These are phyloP conservation scores for Darevskia nairensis DNA, from an alignment of 2,797 vertebrate genomes.

Conservation along the genomic window DNA sequence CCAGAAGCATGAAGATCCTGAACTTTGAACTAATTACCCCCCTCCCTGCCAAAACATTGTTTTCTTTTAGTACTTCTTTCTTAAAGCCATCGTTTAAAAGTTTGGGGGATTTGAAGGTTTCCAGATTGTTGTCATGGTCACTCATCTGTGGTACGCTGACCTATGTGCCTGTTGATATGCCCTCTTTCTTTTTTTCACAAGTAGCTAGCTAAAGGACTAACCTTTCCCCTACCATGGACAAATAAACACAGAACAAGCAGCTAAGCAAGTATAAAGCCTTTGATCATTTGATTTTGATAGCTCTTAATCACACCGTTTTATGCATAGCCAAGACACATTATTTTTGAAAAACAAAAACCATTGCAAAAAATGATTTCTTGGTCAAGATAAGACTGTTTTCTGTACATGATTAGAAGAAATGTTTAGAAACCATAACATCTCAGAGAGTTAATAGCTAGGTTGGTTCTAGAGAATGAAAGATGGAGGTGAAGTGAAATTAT, in stretches of 20 bases:
- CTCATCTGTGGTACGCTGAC: slow-evolving; percentile 51
- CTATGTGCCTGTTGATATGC: neutral
- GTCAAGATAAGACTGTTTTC: neutral
- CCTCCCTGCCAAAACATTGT: slow-evolving; percentile 10
- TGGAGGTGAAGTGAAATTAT: neutral
- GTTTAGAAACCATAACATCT: neutral
- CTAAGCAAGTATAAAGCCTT: slow-evolving; percentile 33
- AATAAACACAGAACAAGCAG: slow-evolving; percentile 55
- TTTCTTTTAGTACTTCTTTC: neutral
- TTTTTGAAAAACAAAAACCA: neutral
- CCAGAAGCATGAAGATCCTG: slow-evolving; percentile 6
- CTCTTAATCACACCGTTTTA: slow-evolving; percentile 13
- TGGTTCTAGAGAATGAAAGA: neutral
- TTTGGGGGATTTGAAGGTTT: slow-evolving; percentile 34
- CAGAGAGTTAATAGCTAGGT: neutral
- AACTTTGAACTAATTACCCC: slow-evolving; percentile 25
- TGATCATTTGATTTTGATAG: slow-evolving; percentile 20
- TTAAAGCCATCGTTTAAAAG: slow-evolving; percentile 4
- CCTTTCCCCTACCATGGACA: slow-evolving; percentile 55
- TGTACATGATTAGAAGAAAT: neutral
- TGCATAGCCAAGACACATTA: slow-evolving; percentile 25
- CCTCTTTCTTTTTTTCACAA: neutral
- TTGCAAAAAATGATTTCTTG: rapidly evolving
- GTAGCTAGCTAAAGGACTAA: slow-evolving; percentile 45
- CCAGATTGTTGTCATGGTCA: slow-evolving; percentile 47